Percentiles rank a stretch among this genome's conserved stretches.
Conservation (phyloP, 2,797 vertebrate genomes). For the Antrozous pallidus region DNA sequence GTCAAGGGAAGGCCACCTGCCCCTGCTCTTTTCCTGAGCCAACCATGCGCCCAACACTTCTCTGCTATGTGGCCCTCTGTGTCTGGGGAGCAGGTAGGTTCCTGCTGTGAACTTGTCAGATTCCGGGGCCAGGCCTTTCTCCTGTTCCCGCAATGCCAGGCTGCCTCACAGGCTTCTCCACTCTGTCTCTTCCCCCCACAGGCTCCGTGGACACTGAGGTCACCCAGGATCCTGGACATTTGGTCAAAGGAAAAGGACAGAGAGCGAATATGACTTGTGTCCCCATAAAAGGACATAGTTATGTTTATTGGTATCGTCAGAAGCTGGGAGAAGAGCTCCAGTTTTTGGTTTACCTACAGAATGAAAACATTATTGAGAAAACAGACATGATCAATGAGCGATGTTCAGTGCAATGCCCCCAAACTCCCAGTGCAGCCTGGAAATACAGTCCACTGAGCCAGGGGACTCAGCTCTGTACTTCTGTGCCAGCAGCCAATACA, state of each 20-base stretch:
- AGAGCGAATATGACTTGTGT: not conserved
- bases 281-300: not conserved
- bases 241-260: slow-evolving; percentile 57
- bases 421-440: not conserved
- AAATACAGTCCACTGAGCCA: not conserved
- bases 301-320: slow-evolving; percentile 70
- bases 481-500: slow-evolving; percentile 59
- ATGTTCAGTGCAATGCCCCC: not conserved
- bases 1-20: no score
- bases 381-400: not conserved
- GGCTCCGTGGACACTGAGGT: slow-evolving; percentile 33
- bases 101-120: not conserved
- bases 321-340: slow-evolving; percentile 44
- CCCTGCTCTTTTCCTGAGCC: no score
- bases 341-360: slow-evolving; percentile 30
- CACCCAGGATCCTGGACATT: slow-evolving; percentile 46
- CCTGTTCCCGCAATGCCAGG: not conserved
- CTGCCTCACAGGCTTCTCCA: not conserved
- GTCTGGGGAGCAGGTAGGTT: slow-evolving; percentile 27
- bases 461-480: slow-evolving; percentile 53
- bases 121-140: not conserved
- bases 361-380: accelerated
- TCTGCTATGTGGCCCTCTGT: not conserved
- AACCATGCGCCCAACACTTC: not conserved
- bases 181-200: slow-evolving; percentile 31